Conservation (phyloP, 2,888 invertebrate species). For the Agonopterix heracliana region DNA sequence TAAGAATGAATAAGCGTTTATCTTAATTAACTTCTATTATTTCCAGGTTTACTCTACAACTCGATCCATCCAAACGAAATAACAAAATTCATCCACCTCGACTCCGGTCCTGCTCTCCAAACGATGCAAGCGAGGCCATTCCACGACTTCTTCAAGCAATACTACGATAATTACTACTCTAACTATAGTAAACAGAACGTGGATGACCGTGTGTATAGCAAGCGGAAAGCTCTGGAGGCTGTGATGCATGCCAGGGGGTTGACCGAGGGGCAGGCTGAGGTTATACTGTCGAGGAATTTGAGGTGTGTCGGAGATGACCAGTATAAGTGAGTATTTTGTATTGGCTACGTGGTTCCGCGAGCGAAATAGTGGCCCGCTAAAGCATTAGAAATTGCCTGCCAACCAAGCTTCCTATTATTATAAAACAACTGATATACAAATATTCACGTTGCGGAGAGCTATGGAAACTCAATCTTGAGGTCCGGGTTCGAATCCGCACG, state of each 20-base stretch:
- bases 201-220: constrained; percentile 26
- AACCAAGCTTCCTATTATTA: too few relatives aligned
- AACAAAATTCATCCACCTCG: constrained; percentile 53
- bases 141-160: constrained; percentile 38
- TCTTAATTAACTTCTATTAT: background rate
- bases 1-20: too few relatives aligned
- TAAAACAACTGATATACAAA: too few relatives aligned
- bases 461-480: too few relatives aligned
- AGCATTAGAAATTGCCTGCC: too few relatives aligned
- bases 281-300: constrained; percentile 64
- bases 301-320: constrained; percentile 47
- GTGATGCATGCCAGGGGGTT: constrained; percentile 58
- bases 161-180: constrained; percentile 43
- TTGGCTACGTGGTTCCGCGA: background rate
- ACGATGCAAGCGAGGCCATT: constrained; percentile 29
- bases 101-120: constrained; percentile 29
- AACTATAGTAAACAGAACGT: constrained; percentile 35
- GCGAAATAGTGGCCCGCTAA: background rate
- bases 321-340: constrained; percentile 42
- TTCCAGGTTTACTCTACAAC: constrained; percentile 53
- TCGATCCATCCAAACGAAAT: constrained; percentile 63
- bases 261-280: constrained; percentile 56
- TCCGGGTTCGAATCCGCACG: too few relatives aligned
- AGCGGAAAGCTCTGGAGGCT: constrained; percentile 47
- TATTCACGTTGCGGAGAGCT: too few relatives aligned